These are phyloP conservation scores for Tetramorium alpestre DNA, from an alignment of 1,140 invertebrate genomes.

Conservation along the genomic window DNA sequence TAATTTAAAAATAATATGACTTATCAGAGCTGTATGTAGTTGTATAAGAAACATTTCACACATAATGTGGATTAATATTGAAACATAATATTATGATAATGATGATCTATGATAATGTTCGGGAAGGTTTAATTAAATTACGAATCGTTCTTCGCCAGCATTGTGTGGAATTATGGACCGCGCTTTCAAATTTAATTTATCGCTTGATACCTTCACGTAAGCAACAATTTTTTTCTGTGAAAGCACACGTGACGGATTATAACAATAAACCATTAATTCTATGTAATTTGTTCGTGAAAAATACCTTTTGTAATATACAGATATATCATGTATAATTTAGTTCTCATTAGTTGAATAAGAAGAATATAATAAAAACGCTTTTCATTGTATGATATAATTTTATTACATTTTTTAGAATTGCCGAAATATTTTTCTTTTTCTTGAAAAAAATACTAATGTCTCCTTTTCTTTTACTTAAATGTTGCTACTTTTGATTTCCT, in stretches of 20 bases:
- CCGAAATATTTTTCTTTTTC: not conserved
- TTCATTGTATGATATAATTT: not conserved
- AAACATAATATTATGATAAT: conserved; percentile 2
- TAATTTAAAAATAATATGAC: not conserved
- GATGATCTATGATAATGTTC: not conserved
- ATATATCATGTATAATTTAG: not conserved
- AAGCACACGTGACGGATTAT: not conserved
- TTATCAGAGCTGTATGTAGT: not conserved
- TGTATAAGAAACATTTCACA: not conserved
- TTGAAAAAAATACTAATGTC: not conserved
- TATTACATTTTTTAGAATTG: not conserved
- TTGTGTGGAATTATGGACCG: not conserved
- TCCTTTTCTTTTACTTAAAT: no score
- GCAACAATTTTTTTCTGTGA: conserved; percentile 8
- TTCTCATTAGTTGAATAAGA: not conserved
- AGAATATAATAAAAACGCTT: not conserved
- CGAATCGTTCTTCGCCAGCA: not conserved
- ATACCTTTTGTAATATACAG: not conserved
- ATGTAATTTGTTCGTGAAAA: conserved; percentile 3
- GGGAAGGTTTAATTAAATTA: conserved; percentile 27
- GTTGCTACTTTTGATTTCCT: not conserved
- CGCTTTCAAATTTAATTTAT: conserved; percentile 50
- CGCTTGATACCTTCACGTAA: not conserved
- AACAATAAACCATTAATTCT: conserved; percentile 16
- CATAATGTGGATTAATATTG: not conserved